Conservation (phyloP, 2,888 invertebrate genomes). For the Zaprionus lineosus region DNA sequence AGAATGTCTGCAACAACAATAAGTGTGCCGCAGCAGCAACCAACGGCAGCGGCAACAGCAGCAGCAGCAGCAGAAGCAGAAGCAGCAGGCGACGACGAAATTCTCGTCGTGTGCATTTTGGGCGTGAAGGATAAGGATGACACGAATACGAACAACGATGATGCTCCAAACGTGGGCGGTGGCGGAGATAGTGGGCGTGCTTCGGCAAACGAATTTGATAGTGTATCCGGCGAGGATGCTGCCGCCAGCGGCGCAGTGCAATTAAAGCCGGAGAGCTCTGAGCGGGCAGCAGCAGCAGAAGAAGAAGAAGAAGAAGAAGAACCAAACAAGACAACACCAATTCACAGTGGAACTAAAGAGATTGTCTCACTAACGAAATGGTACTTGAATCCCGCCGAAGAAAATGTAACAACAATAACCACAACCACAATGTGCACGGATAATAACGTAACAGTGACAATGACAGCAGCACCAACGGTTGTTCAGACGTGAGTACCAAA, state of each 20-base stretch:
- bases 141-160: constrained; percentile 10
- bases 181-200: constrained; percentile 77
- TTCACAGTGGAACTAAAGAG: constrained; percentile 35
- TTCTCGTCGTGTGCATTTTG: constrained; percentile 45
- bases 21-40: constrained; percentile 37
- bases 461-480: constrained; percentile 22
- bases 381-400: constrained; percentile 63
- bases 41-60: constrained; percentile 44
- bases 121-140: constrained; percentile 33
- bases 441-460: constrained; percentile 38
- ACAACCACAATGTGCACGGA: constrained; percentile 33
- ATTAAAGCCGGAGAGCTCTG: constrained; percentile 14
- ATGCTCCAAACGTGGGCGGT: constrained; percentile 10
- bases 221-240: constrained; percentile 20
- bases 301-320: background rate
- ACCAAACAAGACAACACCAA: background rate
- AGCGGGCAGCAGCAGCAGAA: background rate
- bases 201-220: constrained; percentile 76
- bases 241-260: constrained; percentile 21
- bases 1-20: constrained; percentile 65
- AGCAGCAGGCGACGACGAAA: constrained; percentile 26
- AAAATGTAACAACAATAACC: constrained; percentile 8
- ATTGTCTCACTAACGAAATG: constrained; percentile 69
- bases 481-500: constrained; percentile 42
- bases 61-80: constrained; percentile 40